Evolutionary conservation across 2,113 vertebrate species (phyloP), one percentile per base, ranked within the genome.

Genomic region (Bolborhynchus lineola): DNA sequence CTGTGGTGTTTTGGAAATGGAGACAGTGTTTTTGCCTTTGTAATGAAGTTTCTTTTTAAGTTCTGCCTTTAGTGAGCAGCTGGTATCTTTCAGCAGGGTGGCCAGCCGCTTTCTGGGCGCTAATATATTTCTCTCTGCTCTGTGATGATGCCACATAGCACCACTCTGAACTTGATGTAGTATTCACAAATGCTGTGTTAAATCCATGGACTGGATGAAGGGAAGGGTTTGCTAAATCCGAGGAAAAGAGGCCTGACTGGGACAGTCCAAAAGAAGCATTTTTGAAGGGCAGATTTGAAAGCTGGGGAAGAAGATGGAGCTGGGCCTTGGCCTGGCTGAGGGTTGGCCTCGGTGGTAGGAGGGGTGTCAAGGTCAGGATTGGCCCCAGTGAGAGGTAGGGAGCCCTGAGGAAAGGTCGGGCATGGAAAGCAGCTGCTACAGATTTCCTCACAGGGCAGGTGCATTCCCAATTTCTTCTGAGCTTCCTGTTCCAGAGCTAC

Each of bases 401-500:
- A 44, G 25, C 24, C 10, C 10, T 25, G 5, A 23, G 37, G 16
- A 28, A 37, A n/a, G 47, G 16, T 33, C 0, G 0, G 17, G 10
- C 5, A 10, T 13, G 46, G 53, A 29, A 16, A 31, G n/a, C 20
- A 37, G 63, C 17, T 35, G n/a, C 20, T 41, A 33, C 16, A 29
- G 47, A 37, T 35, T 42, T 64, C 13, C 42, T 68, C 9, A 0
- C 41, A 35, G 39, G 4, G 25, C 21, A 17, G 35, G 11, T 33
- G 11, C 37, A 16, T 26, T 10, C 37, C 26, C 6, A 10, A 1
- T 31, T 28, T 42, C 46, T 60, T 60, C 44, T 11, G 17, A 65
- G 33, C 57, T 31, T 64, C 65, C 5, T 23, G 17, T 59, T 72
- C 24, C 29, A 0, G 0, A 65, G 29, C 17, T 31, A 28, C 25